Percentiles rank a stretch among this genome's conserved stretches.
phyloP scores from a whole-genome alignment of 2,888 invertebrate genomes.

The Hyalella azteca region DNA sequence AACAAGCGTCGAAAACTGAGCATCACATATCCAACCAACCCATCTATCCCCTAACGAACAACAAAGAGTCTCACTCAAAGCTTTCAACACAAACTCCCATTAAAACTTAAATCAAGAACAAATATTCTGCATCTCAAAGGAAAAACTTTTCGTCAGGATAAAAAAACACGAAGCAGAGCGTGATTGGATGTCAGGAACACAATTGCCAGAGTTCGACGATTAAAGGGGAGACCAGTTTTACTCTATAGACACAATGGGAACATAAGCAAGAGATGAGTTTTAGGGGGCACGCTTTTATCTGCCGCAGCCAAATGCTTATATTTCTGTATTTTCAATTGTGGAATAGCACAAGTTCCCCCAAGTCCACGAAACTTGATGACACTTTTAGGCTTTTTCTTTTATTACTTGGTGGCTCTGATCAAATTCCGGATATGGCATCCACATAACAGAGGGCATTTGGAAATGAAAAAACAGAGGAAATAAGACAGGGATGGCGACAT shows the following conservation, averaged over 20 bases:
- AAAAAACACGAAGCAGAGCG: constrained; percentile 18
- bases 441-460: constrained; percentile 18
- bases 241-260: constrained; percentile 1
- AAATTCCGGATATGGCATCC: constrained; percentile 25
- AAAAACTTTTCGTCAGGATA: constrained; percentile 25
- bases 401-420: constrained; percentile 10
- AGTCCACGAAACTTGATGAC: constrained; percentile 9
- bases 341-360: constrained; percentile 32
- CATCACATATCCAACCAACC: not conserved
- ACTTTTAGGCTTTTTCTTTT: constrained; percentile 28
- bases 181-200: constrained; percentile 29
- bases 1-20: constrained; percentile 1
- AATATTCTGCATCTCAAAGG: constrained; percentile 28
- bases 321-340: constrained; percentile 22
- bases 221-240: not conserved
- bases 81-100: constrained; percentile 27
- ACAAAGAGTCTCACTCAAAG: constrained; percentile 22
- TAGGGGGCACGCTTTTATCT: not conserved
- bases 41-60: constrained; percentile 1
- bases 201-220: constrained; percentile 4
- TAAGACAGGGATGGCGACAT: not conserved
- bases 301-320: constrained; percentile 28
- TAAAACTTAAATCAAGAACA: constrained; percentile 32
- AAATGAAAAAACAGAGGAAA: constrained; percentile 5
- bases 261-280: constrained; percentile 18